phyloP scores from a whole-genome alignment of 2,113 vertebrate species.

The Heptranchias perlo region DNA sequence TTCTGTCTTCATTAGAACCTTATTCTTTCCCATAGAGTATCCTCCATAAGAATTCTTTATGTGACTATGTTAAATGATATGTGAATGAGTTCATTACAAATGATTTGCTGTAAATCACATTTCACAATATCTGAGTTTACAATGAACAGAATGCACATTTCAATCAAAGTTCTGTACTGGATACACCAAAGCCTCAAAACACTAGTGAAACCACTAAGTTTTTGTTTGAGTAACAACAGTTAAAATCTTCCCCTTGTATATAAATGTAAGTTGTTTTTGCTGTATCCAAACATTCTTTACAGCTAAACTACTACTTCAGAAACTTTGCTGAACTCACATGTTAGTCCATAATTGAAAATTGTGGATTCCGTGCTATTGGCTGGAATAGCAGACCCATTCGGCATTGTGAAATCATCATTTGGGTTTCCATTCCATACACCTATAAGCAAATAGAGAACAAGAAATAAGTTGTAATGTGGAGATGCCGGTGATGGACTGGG shows the following conservation, averaged over 20 bases:
- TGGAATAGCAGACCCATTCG: constrained; percentile 43
- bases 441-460: constrained; percentile 38
- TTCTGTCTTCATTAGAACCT: neutral
- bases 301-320: neutral
- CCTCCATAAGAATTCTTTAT: neutral
- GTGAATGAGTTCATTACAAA: neutral
- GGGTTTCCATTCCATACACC: constrained; percentile 49
- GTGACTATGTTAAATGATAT: neutral
- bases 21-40: neutral
- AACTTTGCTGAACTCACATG: constrained; percentile 45
- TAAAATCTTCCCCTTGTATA: neutral
- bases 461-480: too few species aligned
- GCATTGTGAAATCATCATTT: constrained; percentile 47
- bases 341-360: constrained; percentile 49
- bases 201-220: neutral
- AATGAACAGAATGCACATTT: neutral
- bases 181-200: neutral
- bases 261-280: neutral
- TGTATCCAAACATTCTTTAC: neutral
- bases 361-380: constrained; percentile 41
- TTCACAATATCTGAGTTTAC: neutral
- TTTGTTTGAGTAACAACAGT: neutral
- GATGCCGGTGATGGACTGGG: too few species aligned
- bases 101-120: neutral
- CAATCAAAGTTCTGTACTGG: neutral